Conservation (phyloP, 2,888 invertebrate genomes). For the Limenitis camilla region DNA sequence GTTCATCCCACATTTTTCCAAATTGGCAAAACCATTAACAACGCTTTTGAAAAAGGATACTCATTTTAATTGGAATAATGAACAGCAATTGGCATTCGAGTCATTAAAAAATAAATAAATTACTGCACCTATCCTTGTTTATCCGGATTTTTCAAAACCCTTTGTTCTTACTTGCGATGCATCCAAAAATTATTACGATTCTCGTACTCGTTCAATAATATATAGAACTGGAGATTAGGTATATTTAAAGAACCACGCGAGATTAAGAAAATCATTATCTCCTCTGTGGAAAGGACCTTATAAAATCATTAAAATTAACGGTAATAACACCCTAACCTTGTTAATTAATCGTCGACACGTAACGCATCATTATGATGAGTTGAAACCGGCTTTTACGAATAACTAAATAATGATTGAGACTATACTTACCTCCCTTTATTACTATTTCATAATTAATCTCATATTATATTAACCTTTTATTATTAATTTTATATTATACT, state of each 20-base stretch:
- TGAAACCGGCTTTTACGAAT: conserved; percentile 8
- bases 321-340: neutral
- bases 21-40: conserved; percentile 29
- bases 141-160: conserved; percentile 36
- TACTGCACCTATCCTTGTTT: conserved; percentile 34
- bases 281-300: conserved; percentile 21
- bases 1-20: conserved; percentile 39
- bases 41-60: conserved; percentile 25
- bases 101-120: conserved; percentile 21
- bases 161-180: conserved; percentile 33
- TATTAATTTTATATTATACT: neutral
- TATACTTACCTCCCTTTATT: too few relatives aligned
- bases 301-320: conserved; percentile 9
- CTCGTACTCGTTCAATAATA: neutral
- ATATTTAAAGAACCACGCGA: conserved; percentile 6
- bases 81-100: conserved; percentile 26
- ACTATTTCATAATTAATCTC: too few relatives aligned
- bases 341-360: conserved; percentile 24
- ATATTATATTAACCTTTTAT: neutral
- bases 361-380: conserved; percentile 20
- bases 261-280: conserved; percentile 15
- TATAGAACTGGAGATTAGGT: conserved; percentile 12
- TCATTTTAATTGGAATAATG: conserved; percentile 23
- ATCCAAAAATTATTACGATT: conserved; percentile 2
- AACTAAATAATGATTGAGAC: too few relatives aligned